These are phyloP conservation scores for Allygus modestus DNA, from an alignment of 2,888 invertebrate genomes.

Conservation along the genomic window DNA sequence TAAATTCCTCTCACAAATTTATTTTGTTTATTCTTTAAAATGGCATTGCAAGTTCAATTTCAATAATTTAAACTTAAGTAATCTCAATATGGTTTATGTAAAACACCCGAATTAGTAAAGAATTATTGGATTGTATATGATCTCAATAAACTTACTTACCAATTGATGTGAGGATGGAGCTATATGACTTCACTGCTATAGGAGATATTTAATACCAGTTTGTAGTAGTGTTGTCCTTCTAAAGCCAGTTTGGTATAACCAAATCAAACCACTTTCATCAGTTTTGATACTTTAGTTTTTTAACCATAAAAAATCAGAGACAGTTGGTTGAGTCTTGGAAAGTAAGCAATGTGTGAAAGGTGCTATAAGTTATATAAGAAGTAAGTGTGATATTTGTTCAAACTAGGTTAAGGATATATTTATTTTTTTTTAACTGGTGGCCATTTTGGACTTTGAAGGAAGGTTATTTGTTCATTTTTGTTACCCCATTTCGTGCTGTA, in stretches of 20 bases:
- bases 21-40: too few relatives aligned
- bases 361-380: constrained; percentile 24
- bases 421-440: constrained; percentile 36
- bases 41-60: too few relatives aligned
- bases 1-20: too few relatives aligned
- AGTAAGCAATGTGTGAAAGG: constrained; percentile 25
- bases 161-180: too few relatives aligned
- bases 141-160: too few relatives aligned
- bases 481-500: background rate
- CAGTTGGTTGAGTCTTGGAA: constrained; percentile 27
- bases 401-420: constrained; percentile 42
- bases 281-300: too few relatives aligned
- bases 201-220: background rate
- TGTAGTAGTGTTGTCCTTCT: background rate
- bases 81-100: too few relatives aligned
- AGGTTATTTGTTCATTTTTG: background rate
- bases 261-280: too few relatives aligned
- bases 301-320: background rate
- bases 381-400: constrained; percentile 57
- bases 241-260: background rate
- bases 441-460: constrained; percentile 45
- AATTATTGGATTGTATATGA: too few relatives aligned
- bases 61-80: too few relatives aligned
- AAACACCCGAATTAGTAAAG: too few relatives aligned
- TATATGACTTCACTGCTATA: background rate